Evolutionary conservation across 1,140 invertebrate species (phyloP).

Genomic region (Drosophila nebulosa): DNA sequence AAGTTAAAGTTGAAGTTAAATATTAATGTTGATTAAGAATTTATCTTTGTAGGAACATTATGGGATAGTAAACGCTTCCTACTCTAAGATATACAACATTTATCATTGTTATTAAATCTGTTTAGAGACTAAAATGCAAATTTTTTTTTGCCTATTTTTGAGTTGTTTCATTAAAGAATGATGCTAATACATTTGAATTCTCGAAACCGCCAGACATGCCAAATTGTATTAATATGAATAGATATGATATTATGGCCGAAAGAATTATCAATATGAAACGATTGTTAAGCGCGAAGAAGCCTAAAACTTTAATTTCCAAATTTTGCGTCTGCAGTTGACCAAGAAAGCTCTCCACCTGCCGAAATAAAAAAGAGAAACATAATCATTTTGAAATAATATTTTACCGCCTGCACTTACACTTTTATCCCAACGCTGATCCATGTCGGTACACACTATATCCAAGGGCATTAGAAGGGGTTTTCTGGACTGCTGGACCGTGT

Average conservation of each 20-base stretch:
- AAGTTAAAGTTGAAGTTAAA: too few relatives aligned
- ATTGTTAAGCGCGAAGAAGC: conserved; percentile 64
- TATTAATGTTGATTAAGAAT: too few relatives aligned
- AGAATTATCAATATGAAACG: conserved; percentile 62
- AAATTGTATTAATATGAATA: conserved; percentile 70
- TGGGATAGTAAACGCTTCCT: too few relatives aligned
- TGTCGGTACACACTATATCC: conserved; percentile 59
- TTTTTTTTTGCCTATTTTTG: not conserved
- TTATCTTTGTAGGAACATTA: too few relatives aligned
- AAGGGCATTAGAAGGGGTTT: conserved; percentile 37
- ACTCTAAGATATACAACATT: too few relatives aligned
- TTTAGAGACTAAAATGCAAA: too few relatives aligned
- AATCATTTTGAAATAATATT: too few relatives aligned
- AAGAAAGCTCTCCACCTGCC: conserved; percentile 11
- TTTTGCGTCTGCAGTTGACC: conserved; percentile 54
- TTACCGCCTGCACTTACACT: conserved; percentile 57
- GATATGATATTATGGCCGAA: conserved; percentile 66
- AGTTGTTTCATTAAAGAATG: not conserved
- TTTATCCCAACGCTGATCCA: conserved; percentile 61
- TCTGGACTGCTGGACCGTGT: conserved; percentile 39
- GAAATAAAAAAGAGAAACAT: too few relatives aligned
- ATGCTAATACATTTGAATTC: not conserved
- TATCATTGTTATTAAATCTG: too few relatives aligned
- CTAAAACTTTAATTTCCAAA: conserved; percentile 65
- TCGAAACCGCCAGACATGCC: conserved; percentile 64